phyloP scores from a whole-genome alignment of 1,140 invertebrate species.

The Cotesia typhae region DNA sequence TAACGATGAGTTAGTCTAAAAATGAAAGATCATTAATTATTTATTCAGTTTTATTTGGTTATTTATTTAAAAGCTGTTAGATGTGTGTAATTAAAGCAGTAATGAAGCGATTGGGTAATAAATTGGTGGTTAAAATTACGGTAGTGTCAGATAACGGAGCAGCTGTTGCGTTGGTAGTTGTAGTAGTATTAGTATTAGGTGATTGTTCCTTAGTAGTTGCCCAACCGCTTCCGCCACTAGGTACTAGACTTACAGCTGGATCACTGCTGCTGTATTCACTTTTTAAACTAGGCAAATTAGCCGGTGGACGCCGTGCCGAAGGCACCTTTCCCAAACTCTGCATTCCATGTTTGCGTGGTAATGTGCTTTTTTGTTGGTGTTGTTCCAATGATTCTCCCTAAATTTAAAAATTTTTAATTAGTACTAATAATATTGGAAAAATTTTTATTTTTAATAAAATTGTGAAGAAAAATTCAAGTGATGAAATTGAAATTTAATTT shows the following conservation, averaged over 20 bases:
- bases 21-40: background rate
- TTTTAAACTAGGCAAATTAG: slow-evolving; percentile 96
- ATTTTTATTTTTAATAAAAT: too few relatives aligned
- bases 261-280: slow-evolving; percentile 86
- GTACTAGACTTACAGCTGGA: slow-evolving; percentile 77
- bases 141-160: slow-evolving; percentile 55
- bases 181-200: slow-evolving; percentile 53
- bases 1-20: slow-evolving; percentile 59
- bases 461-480: too few relatives aligned
- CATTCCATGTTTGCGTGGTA: slow-evolving; percentile 96
- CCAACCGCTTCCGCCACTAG: slow-evolving; percentile 79
- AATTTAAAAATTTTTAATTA: slow-evolving; percentile 17
- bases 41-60: too few relatives aligned
- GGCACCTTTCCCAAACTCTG: slow-evolving; percentile 98
- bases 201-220: slow-evolving; percentile 66
- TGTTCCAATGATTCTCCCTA: slow-evolving; percentile 89
- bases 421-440: too few relatives aligned
- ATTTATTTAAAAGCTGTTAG: too few relatives aligned
- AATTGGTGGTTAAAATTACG: slow-evolving; percentile 43
- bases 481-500: too few relatives aligned
- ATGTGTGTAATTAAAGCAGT: slow-evolving; percentile 7
- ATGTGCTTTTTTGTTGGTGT: slow-evolving; percentile 86
- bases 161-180: slow-evolving; percentile 56
- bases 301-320: slow-evolving; percentile 92
- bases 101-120: slow-evolving; percentile 32